phyloP scores from a whole-genome alignment of 2,797 vertebrate species.

The Zalophus californianus region DNA sequence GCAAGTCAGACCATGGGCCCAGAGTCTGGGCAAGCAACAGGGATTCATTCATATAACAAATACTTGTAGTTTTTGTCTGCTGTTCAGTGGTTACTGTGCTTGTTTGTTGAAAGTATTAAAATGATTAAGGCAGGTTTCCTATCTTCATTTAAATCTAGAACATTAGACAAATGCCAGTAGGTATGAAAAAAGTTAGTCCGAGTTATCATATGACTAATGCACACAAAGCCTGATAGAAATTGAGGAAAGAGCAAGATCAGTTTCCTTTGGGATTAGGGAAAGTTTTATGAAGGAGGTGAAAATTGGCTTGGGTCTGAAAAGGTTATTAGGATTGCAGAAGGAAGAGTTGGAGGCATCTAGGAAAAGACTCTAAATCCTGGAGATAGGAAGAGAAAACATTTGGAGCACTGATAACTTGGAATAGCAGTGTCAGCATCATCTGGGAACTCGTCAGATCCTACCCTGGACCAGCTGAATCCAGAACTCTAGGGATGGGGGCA shows the following conservation, averaged over 20 bases:
- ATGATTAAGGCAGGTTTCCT: not conserved
- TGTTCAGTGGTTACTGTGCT: not conserved
- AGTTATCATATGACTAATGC: not conserved
- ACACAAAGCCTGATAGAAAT: not conserved
- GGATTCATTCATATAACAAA: constrained; percentile 1
- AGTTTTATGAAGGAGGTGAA: constrained; percentile 23
- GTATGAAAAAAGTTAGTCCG: not conserved
- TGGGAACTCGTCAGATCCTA: not conserved
- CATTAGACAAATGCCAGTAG: not conserved
- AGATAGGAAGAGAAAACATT: not conserved
- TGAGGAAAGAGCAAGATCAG: not conserved
- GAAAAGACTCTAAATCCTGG: not conserved
- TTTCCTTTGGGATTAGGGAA: constrained; percentile 19
- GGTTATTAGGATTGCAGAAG: not conserved
- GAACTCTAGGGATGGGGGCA: not conserved
- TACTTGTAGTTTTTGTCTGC: not conserved
- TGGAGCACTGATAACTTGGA: not conserved
- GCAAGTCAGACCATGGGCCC: not conserved
- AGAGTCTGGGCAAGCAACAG: not conserved
- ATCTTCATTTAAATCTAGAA: not conserved
- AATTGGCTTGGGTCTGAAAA: constrained; percentile 10
- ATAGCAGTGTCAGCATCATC: not conserved
- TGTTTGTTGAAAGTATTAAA: not conserved
- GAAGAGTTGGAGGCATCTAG: not conserved
- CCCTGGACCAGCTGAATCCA: not conserved